Evolutionary conservation across 2,888 invertebrate genomes (phyloP).

Genomic region (Ormyrus nitidulus): DNA sequence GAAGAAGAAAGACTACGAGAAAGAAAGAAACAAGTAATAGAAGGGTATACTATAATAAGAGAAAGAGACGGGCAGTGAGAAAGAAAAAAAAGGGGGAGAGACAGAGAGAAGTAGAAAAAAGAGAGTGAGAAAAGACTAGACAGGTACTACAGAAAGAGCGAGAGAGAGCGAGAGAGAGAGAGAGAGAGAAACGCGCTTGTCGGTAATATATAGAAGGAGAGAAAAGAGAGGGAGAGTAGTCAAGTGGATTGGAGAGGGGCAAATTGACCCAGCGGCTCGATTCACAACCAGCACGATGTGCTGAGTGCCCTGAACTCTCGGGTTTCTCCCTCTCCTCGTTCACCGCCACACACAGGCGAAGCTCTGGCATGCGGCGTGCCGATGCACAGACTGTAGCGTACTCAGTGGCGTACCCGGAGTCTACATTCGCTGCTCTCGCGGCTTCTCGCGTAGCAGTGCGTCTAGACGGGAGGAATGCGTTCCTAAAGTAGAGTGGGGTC

Average conservation of each 20-base stretch:
- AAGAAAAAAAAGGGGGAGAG: slow-evolving; percentile 19
- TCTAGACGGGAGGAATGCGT: slow-evolving; percentile 50
- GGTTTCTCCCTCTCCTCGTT: slow-evolving; percentile 23
- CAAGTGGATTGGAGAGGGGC: slow-evolving; percentile 53
- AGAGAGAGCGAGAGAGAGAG: neutral
- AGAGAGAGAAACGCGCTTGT: too few relatives aligned
- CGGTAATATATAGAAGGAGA: neutral
- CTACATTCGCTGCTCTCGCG: neutral
- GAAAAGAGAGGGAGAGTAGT: slow-evolving; percentile 38
- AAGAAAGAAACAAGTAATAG: slow-evolving; percentile 4
- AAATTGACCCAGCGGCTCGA: slow-evolving; percentile 55
- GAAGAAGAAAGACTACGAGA: neutral
- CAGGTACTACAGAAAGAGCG: slow-evolving; percentile 4
- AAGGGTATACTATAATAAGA: slow-evolving; percentile 14
- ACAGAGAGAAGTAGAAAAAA: slow-evolving; percentile 1
- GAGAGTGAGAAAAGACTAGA: slow-evolving; percentile 30
- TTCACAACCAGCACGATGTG: slow-evolving; percentile 49
- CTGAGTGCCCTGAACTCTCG: slow-evolving; percentile 54
- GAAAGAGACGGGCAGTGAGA: neutral
- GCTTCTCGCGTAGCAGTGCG: slow-evolving; percentile 7
- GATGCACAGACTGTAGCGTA: slow-evolving; percentile 10
- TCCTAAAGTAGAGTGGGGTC: slow-evolving; percentile 55
- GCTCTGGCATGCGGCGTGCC: slow-evolving; percentile 26
- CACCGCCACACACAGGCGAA: neutral
- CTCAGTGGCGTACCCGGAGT: neutral